Base-by-base conservation (phyloP, 30 jellyfish, hydroid and myxozoan species). In the Pelagia noctiluca region DNA sequence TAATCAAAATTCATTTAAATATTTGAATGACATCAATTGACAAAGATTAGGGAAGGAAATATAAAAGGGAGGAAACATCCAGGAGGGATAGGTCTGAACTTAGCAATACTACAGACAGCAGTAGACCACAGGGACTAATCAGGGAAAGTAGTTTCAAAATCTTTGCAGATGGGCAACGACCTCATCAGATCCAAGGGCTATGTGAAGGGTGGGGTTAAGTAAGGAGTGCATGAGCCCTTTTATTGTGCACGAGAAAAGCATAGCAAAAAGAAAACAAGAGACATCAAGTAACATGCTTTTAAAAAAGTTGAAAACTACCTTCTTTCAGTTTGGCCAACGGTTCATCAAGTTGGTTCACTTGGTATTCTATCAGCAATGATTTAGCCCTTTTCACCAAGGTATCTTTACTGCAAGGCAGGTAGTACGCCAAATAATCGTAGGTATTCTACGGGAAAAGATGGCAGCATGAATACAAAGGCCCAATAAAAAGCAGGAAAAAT, bases 331-430 rank as follows among this genome's bases (percentile, higher is more conserved):
- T 61, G 21, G 38, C 64, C 85, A 94, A 50, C 1, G 96, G 99
- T 36, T 70, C 96, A 71, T 94, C 99, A 34, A 88, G 90, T 47
- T 88, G 97, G 65, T 94, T 89, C 19, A 69, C 88, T 63, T 85
- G 97, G 57, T 94, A 87, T 60, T 87, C 95, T 8, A 94, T 84
- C 92, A 94, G 30, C 61, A 94, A 61, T 31, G 97, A 76, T 54
- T 87, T 84, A 3, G 97, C 96, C 28, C 99, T 80, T 71, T 94
- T 94, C 35, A 87, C 76, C 63, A 94, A 78, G 18, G 99, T 94
- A 23, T 94, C 99, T 71, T 88, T 94, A 8, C 96, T 88, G 80
- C 99, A 94, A 13, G 99, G 99, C 69, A 88, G 50, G 62, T 82
- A 94, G 52, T 28, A 87, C 1, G 94, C 93, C 83, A 94, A 37